These are phyloP conservation scores for Tenthredo scrophulariae DNA, from an alignment of 2,888 invertebrate species.

Conservation along the genomic window DNA sequence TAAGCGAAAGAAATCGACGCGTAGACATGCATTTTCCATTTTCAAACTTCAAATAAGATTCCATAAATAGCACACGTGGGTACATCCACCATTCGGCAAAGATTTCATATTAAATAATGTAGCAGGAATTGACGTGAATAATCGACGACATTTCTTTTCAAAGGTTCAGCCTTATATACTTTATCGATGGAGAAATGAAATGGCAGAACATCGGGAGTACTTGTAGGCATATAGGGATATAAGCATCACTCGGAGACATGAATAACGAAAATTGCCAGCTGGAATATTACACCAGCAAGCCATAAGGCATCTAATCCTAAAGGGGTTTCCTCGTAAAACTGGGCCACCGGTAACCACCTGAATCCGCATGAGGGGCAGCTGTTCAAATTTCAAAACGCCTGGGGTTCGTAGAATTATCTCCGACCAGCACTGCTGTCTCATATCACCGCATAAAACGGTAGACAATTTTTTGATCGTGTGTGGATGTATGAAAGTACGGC, in stretches of 20 bases:
- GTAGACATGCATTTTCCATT: conserved; percentile 1
- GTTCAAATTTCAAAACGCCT: conserved; percentile 26
- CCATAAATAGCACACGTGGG: background rate
- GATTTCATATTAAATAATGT: conserved; percentile 35
- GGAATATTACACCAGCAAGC: background rate
- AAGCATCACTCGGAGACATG: conserved; percentile 16
- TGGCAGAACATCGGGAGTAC: background rate
- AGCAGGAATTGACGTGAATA: conserved; percentile 37
- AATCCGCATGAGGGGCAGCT: conserved; percentile 29
- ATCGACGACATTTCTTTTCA: conserved; percentile 33
- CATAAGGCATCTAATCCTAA: conserved; percentile 25
- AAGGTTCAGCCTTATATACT: background rate
- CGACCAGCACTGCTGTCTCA: background rate
- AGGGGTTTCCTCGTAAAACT: conserved; percentile 31
- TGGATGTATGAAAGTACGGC: background rate
- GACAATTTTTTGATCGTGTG: conserved; percentile 8
- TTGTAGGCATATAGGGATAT: background rate
- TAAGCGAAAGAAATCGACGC: background rate
- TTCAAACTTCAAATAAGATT: background rate
- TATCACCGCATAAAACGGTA: background rate
- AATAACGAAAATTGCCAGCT: conserved; percentile 42
- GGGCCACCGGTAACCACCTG: conserved; percentile 42
- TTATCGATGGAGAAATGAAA: background rate
- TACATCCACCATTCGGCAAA: background rate
- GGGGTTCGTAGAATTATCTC: conserved; percentile 28